Evolutionary conservation across 1,140 invertebrate genomes (phyloP).

Genomic region (Apis dorsata): DNA sequence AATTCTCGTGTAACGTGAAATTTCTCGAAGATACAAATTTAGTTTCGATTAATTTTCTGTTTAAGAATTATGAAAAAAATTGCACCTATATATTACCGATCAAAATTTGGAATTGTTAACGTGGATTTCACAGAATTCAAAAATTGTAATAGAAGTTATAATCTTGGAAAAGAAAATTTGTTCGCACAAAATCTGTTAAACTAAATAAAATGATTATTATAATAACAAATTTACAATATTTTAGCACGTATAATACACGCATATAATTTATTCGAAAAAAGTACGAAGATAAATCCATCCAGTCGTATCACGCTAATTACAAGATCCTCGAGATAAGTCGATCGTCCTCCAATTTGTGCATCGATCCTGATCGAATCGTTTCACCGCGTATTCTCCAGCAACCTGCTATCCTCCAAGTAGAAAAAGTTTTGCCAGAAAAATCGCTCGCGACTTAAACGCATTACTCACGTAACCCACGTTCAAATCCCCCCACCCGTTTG

Average conservation of each 20-base stretch:
- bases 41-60: not conserved
- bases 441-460: conserved; percentile 50
- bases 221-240: no score
- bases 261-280: not conserved
- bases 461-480: conserved; percentile 46
- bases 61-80: no score
- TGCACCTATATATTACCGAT: no score
- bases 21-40: not conserved
- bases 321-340: not conserved
- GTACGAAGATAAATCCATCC: not conserved
- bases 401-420: not conserved
- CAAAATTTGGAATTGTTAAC: no score
- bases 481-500: not conserved
- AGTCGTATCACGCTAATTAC: not conserved
- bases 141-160: no score
- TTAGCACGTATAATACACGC: no score
- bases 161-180: no score
- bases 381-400: not conserved
- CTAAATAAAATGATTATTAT: no score
- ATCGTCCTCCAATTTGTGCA: not conserved
- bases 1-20: not conserved
- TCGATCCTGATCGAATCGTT: not conserved
- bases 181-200: no score
- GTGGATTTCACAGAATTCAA: no score
- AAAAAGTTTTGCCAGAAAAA: conserved; percentile 31